A percentile compares a stretch with the other conserved stretches of the same genome.
phyloP scores from a whole-genome alignment of 2,888 invertebrate genomes.

The Theretra japonica region DNA sequence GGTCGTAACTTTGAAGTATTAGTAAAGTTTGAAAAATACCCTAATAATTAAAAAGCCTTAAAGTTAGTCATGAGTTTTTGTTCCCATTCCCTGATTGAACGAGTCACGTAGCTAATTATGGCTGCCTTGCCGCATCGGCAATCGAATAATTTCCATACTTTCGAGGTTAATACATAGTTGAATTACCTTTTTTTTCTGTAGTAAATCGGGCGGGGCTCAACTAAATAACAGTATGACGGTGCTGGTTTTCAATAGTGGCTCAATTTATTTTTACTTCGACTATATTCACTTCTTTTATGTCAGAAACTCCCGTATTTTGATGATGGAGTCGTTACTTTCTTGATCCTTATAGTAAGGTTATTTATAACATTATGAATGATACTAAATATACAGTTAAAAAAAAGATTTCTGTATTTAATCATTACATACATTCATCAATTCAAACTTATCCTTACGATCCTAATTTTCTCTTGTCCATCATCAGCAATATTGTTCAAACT shows the following conservation, averaged over 20 bases:
- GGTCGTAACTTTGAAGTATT: slow-evolving; percentile 76
- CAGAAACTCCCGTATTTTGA: neutral
- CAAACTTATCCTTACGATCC: neutral
- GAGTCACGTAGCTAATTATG: slow-evolving; percentile 48
- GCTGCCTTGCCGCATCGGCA: slow-evolving; percentile 25
- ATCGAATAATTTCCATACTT: slow-evolving; percentile 28
- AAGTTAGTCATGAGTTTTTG: slow-evolving; percentile 56
- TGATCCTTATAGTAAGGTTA: neutral
- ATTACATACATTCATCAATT: no score
- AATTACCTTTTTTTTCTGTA: neutral
- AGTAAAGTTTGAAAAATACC: slow-evolving; percentile 74
- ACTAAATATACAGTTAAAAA: no score
- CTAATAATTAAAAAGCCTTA: slow-evolving; percentile 76
- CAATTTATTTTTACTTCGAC: slow-evolving; percentile 10
- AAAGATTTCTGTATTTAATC: no score
- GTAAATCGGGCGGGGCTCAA: neutral
- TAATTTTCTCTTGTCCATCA: no score
- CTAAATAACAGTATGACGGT: slow-evolving; percentile 5
- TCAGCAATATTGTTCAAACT: no score
- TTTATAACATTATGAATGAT: no score
- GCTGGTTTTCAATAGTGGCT: slow-evolving; percentile 15
- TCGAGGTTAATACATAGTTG: slow-evolving; percentile 25
- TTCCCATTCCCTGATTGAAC: slow-evolving; percentile 51
- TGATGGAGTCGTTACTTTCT: neutral
- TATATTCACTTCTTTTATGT: neutral